Evolutionary conservation across 2,113 vertebrate genomes (phyloP).

Genomic region (zebrafish (Danio rerio)): GRCz12tu NC_133193.1:5197001-5197500

Average conservation of each 20-base stretch:
- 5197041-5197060: neutral
- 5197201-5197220: neutral
- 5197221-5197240: neutral
- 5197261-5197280: neutral
- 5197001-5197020: neutral
- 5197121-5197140: constrained; percentile 15
- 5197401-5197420: constrained; percentile 18
- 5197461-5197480: constrained; percentile 31
- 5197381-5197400: constrained; percentile 34
- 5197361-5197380: constrained; percentile 19
- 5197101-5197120: neutral
- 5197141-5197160: constrained; percentile 22
- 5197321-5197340: neutral
- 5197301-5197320: neutral
- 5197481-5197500: neutral
- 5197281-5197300: neutral
- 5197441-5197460: constrained; percentile 13
- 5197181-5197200: neutral
- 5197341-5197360: neutral
- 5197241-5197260: neutral
- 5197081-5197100: constrained; percentile 19
- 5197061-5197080: neutral
- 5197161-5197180: constrained; percentile 18
- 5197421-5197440: constrained; percentile 7
- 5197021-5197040: neutral